Conservation (phyloP, 2,888 invertebrate species). For the Tholera decimalis region DNA sequence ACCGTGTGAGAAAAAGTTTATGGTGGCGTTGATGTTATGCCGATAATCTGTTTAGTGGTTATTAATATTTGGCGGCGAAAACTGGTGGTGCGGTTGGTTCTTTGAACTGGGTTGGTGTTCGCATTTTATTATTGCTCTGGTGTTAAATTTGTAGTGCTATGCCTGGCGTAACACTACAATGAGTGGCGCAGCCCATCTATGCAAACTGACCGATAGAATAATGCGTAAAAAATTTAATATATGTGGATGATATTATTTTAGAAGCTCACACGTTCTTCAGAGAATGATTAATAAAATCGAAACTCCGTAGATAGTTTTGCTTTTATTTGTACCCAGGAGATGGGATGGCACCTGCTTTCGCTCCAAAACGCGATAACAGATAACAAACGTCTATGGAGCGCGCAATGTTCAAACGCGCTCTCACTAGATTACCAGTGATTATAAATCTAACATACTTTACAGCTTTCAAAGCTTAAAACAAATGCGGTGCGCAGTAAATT, state of each 20-base stretch:
- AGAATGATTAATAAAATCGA: not conserved
- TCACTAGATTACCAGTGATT: constrained; percentile 43
- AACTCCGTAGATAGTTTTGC: not conserved
- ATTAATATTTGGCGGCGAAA: constrained; percentile 50
- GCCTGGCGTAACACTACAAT: not conserved
- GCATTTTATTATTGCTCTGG: not conserved
- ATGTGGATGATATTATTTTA: not conserved
- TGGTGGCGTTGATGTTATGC: constrained; percentile 28
- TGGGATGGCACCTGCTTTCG: constrained; percentile 31
- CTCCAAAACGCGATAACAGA: constrained; percentile 32
- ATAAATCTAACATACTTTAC: constrained; percentile 65
- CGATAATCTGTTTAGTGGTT: constrained; percentile 55
- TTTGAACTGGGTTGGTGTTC: constrained; percentile 20
- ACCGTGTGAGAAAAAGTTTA: constrained; percentile 52
- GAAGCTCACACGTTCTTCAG: too few relatives aligned
- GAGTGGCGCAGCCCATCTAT: not conserved
- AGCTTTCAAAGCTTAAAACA: constrained; percentile 59
- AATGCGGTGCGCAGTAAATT: constrained; percentile 64
- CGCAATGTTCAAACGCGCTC: constrained; percentile 45
- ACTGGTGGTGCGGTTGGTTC: constrained; percentile 6
- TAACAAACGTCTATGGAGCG: constrained; percentile 40
- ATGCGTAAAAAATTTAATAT: not conserved
- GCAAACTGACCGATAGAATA: not conserved
- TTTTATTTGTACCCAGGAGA: constrained; percentile 2
- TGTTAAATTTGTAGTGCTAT: not conserved